phyloP scores from a whole-genome alignment of 2,113 vertebrate species.

The Catagonus wagneri region DNA sequence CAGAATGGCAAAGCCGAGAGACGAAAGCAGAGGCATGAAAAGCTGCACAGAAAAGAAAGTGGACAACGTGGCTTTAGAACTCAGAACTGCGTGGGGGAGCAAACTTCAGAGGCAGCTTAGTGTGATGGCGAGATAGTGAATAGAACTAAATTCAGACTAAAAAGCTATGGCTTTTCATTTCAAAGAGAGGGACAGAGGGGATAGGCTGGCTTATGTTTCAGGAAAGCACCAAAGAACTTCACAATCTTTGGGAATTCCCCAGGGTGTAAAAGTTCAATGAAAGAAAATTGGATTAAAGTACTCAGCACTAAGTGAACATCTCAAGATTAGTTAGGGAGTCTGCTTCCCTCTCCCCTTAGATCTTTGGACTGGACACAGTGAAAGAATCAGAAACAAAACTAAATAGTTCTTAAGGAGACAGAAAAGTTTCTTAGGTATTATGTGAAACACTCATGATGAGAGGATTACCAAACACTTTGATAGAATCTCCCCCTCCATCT shows the following conservation, averaged over 20 bases:
- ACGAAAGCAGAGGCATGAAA: neutral
- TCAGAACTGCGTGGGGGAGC: conserved; percentile 35
- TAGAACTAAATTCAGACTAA: conserved; percentile 64
- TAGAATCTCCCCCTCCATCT: neutral
- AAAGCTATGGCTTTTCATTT: conserved; percentile 63
- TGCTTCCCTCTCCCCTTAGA: neutral
- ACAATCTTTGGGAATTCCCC: conserved; percentile 60
- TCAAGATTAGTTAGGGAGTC: conserved; percentile 66
- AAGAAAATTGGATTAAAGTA: conserved; percentile 59
- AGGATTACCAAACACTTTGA: neutral
- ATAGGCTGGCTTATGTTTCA: conserved; percentile 1
- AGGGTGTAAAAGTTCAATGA: conserved; percentile 56
- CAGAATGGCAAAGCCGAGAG: neutral
- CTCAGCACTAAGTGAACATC: conserved; percentile 16
- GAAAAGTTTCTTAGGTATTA: neutral
- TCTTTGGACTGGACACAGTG: neutral
- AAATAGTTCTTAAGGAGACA: neutral
- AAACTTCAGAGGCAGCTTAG: conserved; percentile 53
- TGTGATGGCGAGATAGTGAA: conserved; percentile 40
- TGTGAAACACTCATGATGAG: neutral
- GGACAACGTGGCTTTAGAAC: conserved; percentile 15
- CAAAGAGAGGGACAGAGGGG: conserved; percentile 57
- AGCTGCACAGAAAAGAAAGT: neutral
- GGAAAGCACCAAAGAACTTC: conserved; percentile 29
- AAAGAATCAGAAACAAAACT: conserved; percentile 21